Percentiles rank a stretch among this genome's conserved stretches.
phyloP scores from a whole-genome alignment of 2,113 vertebrate genomes.

The Rhinogobius similis region DNA sequence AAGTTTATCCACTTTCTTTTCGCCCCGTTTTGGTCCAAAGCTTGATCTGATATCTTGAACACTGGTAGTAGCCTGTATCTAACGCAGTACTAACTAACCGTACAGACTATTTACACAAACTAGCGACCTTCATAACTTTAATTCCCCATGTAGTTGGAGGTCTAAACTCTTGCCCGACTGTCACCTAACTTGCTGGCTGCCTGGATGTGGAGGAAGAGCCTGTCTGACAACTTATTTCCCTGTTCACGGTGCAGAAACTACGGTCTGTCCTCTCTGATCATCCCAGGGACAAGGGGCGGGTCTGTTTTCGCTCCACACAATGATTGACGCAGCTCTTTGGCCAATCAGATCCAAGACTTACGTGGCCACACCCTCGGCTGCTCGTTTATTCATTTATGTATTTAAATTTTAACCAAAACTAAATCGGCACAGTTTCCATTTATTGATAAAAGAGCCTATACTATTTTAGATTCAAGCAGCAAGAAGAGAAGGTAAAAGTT shows the following conservation, averaged over 20 bases:
- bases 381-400: background rate
- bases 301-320: constrained; percentile 43
- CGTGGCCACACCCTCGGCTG: background rate
- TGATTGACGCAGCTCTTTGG: constrained; percentile 20
- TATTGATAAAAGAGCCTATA: too few species aligned
- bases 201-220: constrained; percentile 34
- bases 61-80: background rate
- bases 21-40: constrained; percentile 27
- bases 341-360: constrained; percentile 36
- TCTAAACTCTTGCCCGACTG: constrained; percentile 21
- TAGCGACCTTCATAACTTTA: constrained; percentile 46
- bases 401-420: too few species aligned
- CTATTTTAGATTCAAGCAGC: too few species aligned
- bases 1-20: constrained; percentile 51
- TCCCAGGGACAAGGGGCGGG: constrained; percentile 60
- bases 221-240: constrained; percentile 74
- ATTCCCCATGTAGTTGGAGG: constrained; percentile 18
- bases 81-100: constrained; percentile 11
- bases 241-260: constrained; percentile 56
- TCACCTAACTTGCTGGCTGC: constrained; percentile 47
- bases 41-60: constrained; percentile 25
- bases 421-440: too few species aligned
- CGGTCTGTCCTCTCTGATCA: constrained; percentile 54
- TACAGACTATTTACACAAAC: constrained; percentile 34
- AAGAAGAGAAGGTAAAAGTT: too few species aligned